These are phyloP conservation scores for Mamestra configurata DNA, from an alignment of 1,140 invertebrate species.

Conservation along the genomic window DNA sequence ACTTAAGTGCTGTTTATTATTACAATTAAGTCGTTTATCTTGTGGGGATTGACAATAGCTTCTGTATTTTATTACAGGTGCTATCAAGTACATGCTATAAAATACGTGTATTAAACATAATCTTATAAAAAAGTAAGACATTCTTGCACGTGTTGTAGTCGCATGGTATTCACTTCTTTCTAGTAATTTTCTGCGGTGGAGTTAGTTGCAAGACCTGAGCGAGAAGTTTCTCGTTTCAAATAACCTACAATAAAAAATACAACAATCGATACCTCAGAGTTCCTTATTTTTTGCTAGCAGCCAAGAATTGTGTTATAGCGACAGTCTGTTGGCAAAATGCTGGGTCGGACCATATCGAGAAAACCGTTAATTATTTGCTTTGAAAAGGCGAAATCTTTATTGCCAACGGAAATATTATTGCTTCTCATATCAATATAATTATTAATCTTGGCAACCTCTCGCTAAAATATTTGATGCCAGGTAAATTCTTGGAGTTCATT, in stretches of 20 bases:
- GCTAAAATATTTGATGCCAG: slow-evolving; percentile 27
- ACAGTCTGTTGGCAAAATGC: not conserved
- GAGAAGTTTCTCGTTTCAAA: too few relatives aligned
- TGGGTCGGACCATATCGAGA: not conserved
- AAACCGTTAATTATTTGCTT: not conserved
- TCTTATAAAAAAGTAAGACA: not conserved
- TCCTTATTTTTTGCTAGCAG: not conserved
- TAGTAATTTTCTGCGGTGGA: too few relatives aligned
- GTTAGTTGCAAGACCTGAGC: too few relatives aligned
- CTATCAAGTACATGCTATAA: too few relatives aligned
- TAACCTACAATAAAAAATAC: not conserved
- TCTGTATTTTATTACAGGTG: not conserved
- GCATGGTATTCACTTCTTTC: too few relatives aligned
- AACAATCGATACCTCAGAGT: not conserved
- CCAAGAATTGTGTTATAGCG: not conserved
- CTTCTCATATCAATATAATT: slow-evolving; percentile 9
- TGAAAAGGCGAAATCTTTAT: not conserved
- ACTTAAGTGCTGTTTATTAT: slow-evolving; percentile 5
- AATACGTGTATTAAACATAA: too few relatives aligned
- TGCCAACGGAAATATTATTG: not conserved
- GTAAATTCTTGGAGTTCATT: slow-evolving; percentile 31
- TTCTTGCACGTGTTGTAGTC: too few relatives aligned
- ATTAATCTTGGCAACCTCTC: slow-evolving; percentile 11
- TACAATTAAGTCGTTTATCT: not conserved
- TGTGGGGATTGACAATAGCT: not conserved